Base-by-base conservation (phyloP, 2,797 vertebrate genomes). In the Arnoldichthys spilopterus region DNA sequence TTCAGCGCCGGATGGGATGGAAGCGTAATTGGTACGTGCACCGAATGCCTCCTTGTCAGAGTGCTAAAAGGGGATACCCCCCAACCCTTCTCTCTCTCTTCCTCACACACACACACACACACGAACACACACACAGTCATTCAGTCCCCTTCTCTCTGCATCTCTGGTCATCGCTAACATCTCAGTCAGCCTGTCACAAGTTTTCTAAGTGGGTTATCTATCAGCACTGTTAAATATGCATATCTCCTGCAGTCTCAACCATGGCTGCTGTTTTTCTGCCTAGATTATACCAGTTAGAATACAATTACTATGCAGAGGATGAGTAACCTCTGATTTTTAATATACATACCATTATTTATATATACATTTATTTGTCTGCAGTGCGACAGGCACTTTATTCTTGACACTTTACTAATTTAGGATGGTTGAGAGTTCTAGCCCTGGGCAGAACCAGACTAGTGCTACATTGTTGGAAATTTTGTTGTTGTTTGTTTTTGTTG, bases 11-110 rank as follows among this genome's bases (percentile, higher is more conserved):
- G 92, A 93, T 34, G 90, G 95, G 94, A 94, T 93, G 90, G 94
- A 94, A 94, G 93, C 93, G 93, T 95, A 95, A 95, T 95, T 95
- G 92, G 92, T 94, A 93, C 92, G 91, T 94, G 94, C 83, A 0
- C 90, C 82, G 95, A 94, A 95, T 95, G 90, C 87, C 76, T 88
- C 86, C 84, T 80, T 67, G 58, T 91, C 79, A 70, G 86, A 90
- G 90, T 91, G 86, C 88, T 92, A 66, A 86, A 86, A 85, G 91
- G 89, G 76, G 78, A 83, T 69, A 32, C 15, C 71, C 79, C 79
- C 56, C 67, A 37, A 67, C 61, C 51, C 51, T 9, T 24, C 61
- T 51, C 64, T 56, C 63, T 11, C 9, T 8, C 53, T n/a, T 8
- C 58, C 61, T 37, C 62, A 22, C 18, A 37, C 30, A 62, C 59